A percentile compares a stretch with the other conserved stretches of the same genome.
Conservation (phyloP, 1,140 invertebrate genomes). For the Acyrthosiphon pisum region DNA sequence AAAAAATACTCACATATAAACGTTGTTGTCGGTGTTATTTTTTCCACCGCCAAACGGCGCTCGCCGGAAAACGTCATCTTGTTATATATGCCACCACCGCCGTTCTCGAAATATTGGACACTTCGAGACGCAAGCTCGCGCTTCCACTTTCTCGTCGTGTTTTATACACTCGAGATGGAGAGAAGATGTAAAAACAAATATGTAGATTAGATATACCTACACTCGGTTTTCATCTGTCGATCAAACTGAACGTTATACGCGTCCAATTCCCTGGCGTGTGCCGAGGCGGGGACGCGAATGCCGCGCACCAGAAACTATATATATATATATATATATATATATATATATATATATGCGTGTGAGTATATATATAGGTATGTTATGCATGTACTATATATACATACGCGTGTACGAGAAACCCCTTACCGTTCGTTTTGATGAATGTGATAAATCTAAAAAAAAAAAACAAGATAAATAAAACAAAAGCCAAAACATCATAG, state of each 20-base stretch:
- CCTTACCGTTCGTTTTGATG: conserved; percentile 26
- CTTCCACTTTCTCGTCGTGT: neutral
- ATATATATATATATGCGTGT: too few species aligned
- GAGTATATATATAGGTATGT: neutral
- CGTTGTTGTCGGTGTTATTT: neutral
- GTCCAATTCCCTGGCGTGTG: conserved; percentile 30
- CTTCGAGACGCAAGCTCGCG: neutral
- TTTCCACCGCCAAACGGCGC: neutral
- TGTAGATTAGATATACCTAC: conserved; percentile 41
- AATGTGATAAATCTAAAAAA: conserved; percentile 41
- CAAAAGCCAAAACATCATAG: conserved; percentile 11
- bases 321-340: neutral
- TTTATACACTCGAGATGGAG: neutral
- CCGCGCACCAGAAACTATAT: too few species aligned
- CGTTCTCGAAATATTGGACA: neutral
- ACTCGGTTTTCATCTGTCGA: conserved; percentile 43
- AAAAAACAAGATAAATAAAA: conserved; percentile 20
- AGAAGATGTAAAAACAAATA: conserved; percentile 42
- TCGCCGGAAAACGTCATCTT: conserved; percentile 14
- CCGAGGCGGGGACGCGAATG: neutral
- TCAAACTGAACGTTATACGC: conserved; percentile 34
- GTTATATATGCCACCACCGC: neutral
- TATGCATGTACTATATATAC: neutral
- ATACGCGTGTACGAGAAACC: neutral
- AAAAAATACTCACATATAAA: neutral